Evolutionary conservation across 2,888 invertebrate species (phyloP).

Genomic region (Leptinotarsa haldemani): DNA sequence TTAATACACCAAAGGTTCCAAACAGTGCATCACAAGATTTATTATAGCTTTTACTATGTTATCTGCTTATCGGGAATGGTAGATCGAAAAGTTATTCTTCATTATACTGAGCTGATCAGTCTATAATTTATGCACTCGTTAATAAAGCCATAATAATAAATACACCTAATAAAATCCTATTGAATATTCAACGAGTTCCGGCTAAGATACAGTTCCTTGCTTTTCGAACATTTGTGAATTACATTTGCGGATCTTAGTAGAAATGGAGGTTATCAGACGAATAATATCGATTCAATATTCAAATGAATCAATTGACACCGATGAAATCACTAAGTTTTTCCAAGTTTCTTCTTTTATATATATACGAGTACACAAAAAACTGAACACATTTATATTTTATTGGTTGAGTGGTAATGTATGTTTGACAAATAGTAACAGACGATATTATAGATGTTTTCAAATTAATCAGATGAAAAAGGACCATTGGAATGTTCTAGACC

Average conservation of each 20-base stretch:
- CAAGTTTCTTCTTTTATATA: too few relatives aligned
- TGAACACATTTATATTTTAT: too few relatives aligned
- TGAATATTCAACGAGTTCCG: background rate
- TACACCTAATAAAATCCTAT: background rate
- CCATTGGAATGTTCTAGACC: too few relatives aligned
- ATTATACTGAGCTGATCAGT: background rate
- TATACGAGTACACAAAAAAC: too few relatives aligned
- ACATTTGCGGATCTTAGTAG: background rate
- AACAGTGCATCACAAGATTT: background rate
- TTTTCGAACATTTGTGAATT: background rate
- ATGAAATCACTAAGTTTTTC: too few relatives aligned
- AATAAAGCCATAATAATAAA: slow-evolving; percentile 5
- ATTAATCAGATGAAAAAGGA: too few relatives aligned
- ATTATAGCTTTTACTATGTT: background rate
- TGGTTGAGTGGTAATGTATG: too few relatives aligned
- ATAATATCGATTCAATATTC: background rate
- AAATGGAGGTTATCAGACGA: too few relatives aligned
- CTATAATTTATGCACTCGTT: background rate
- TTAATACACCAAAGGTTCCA: too few relatives aligned
- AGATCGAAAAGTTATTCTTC: background rate
- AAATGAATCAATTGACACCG: background rate
- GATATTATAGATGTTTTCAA: too few relatives aligned
- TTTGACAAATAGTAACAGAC: too few relatives aligned
- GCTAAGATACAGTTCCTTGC: background rate
- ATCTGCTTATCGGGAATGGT: background rate